Base-by-base conservation (phyloP, 2,888 invertebrate species). In the Stenolophus ochropezus region DNA sequence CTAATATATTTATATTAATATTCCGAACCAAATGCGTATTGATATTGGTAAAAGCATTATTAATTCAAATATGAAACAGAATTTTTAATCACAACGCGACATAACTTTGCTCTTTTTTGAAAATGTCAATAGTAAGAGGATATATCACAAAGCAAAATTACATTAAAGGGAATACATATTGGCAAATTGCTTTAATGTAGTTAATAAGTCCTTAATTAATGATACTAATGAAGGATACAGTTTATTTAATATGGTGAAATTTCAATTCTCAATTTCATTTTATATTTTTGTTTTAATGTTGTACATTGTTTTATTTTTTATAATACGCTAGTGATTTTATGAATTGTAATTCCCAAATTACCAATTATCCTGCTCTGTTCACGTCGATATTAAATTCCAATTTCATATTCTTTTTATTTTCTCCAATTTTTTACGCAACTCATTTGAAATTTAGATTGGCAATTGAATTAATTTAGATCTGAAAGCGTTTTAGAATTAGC, bases 381-480 rank as follows among this genome's bases (percentile, higher is more conserved):
- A 53, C 53, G 75, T 75, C 53, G 69, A 73, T 80, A 80, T 71
- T 71, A 56, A 80, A 80, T 73, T 79, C 33, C 79, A 71, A 73
- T 80, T 80, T 58, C 33, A 80, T 80, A 80, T 73, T 80, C 73
- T 80, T 80, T 80, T 47, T 73, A 25, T 49, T 73, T 49, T 73
- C 21, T 23, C 21, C 5, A 49, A 73, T 49, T 73, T 73, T 16
- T 53, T 42, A 21, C 73, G 73, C 47, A 71, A 80, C 47, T 53
- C 61, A 80, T 80, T 58, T 80, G 21, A 80, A 73, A 73, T 80
- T 80, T 58, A 80, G 73, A 73, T 80, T 73, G 80, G 73, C 80
- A 73, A 80, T 80, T 80, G 80, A 80, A 80, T 80, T 80, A 80
- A 80, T 80, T 80, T 80, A 33, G 58, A 80, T 80, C 71, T 80